Base-by-base conservation (phyloP, 1,140 invertebrate species). In the Calycopis cecrops region DNA sequence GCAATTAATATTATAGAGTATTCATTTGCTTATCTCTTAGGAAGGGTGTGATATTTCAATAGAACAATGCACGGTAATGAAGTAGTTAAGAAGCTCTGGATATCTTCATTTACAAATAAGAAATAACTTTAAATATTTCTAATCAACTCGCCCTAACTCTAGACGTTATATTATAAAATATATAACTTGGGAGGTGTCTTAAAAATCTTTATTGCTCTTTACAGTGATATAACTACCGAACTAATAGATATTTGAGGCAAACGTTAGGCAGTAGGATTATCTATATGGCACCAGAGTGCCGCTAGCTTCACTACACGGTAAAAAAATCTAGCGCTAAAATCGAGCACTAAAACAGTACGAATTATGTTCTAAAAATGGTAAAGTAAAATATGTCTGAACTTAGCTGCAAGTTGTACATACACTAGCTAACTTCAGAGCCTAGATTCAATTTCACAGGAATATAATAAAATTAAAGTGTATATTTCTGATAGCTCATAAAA, bases 221-320 rank as follows among this genome's bases (percentile, higher is more conserved):
- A 44, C 40, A 44, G 40, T 44, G 40, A 44, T 12, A n/a, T 12
- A 40, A 16, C 40, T 44, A 44, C 38, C 14, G 17, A 44, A 44
- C 40, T 44, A 44, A 44, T 16, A 44, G 14, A 44, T 16, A 44
- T 44, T 16, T 17, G 57, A 73, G 71, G 66, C 73, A 72, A 76
- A 60, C 61, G n/a, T 48, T 67, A 66, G 65, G 62, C 71, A 63
- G 60, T 65, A 59, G 52, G 64, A 28, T 28, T 3, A 28, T 66
- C 71, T 63, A 71, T 67, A 67, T 72, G 69, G 62, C 71, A 44
- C 40, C 2, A 7, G 12, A 34, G 12, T 54, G 52, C 40, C 52
- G 40, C 42, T 54, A 35, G 21, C 40, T 33, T 34, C 33, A 54
- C 38, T 44, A 44, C 40, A 10, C 35, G 16, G 28, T 51, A 51